Conservation (phyloP, 1,140 invertebrate species). For the Drosophila lacteicornis region DNA sequence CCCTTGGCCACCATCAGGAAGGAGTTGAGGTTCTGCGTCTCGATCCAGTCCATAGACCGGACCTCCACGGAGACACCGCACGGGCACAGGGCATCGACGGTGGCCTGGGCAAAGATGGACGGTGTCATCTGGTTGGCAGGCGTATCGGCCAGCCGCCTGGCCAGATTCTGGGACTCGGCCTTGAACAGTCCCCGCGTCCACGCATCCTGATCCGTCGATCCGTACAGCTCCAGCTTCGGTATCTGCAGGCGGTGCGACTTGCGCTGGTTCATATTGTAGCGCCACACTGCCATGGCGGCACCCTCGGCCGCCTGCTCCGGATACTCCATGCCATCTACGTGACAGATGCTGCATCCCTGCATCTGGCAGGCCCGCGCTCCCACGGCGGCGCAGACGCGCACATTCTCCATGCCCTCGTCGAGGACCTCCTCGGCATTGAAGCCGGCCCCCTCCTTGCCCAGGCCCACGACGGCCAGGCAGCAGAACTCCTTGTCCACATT, state of each 20-base stretch:
- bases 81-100: slow-evolving; percentile 86
- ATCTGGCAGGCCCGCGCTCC: slow-evolving; percentile 86
- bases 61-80: slow-evolving; percentile 88
- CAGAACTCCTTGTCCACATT: slow-evolving; percentile 88
- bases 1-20: slow-evolving; percentile 92
- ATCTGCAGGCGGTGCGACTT: slow-evolving; percentile 85
- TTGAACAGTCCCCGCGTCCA: slow-evolving; percentile 92
- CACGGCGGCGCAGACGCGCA: slow-evolving; percentile 85
- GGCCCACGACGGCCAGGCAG: slow-evolving; percentile 88
- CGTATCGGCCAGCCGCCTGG: slow-evolving; percentile 91
- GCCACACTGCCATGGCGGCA: slow-evolving; percentile 87
- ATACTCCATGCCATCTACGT: slow-evolving; percentile 90
- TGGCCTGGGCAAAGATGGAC: slow-evolving; percentile 90
- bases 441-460: slow-evolving; percentile 87
- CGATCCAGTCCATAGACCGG: slow-evolving; percentile 86
- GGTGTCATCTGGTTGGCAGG: slow-evolving; percentile 95
- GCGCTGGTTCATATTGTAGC: slow-evolving; percentile 88
- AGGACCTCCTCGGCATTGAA: slow-evolving; percentile 88
- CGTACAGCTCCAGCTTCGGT: slow-evolving; percentile 85
- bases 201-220: slow-evolving; percentile 85
- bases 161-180: slow-evolving; percentile 94
- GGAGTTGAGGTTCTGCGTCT: slow-evolving; percentile 75
- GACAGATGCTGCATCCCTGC: slow-evolving; percentile 86
- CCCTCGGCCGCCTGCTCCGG: slow-evolving; percentile 91
- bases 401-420: slow-evolving; percentile 87